Percentiles rank a stretch among this genome's conserved stretches.
These are phyloP conservation scores for Hermetia illucens DNA, from an alignment of 1,140 invertebrate genomes.

Conservation along the genomic window DNA sequence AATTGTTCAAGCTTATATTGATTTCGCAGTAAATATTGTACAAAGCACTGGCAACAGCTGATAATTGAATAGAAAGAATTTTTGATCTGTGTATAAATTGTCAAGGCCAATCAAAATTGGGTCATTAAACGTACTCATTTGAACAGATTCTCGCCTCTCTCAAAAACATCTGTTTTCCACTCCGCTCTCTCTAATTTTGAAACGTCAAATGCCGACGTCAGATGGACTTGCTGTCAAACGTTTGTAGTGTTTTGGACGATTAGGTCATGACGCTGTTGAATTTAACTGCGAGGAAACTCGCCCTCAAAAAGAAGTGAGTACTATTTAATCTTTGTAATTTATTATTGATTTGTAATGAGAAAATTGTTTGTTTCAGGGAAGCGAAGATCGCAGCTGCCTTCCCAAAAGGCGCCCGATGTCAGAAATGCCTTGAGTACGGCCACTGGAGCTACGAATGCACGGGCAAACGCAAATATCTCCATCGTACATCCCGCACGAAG, in stretches of 20 bases:
- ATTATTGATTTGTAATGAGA: not conserved
- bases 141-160: too few species aligned
- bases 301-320: constrained; percentile 21
- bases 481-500: constrained; percentile 65
- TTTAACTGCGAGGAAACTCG: constrained; percentile 23
- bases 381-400: constrained; percentile 40
- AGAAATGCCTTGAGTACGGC: constrained; percentile 80
- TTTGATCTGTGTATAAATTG: too few species aligned
- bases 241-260: constrained; percentile 12
- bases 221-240: too few species aligned
- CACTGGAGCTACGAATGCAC: constrained; percentile 90
- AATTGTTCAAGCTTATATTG: too few species aligned
- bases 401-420: constrained; percentile 61
- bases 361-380: constrained; percentile 27
- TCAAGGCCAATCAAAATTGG: too few species aligned
- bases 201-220: too few species aligned
- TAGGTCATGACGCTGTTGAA: constrained; percentile 26
- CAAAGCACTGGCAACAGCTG: too few species aligned
- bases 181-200: too few species aligned
- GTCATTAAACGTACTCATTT: too few species aligned
- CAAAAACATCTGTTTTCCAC: too few species aligned
- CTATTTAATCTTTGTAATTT: not conserved
- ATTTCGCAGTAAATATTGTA: too few species aligned
- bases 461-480: constrained; percentile 76
- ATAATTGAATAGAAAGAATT: too few species aligned